Evolutionary conservation across 2,113 vertebrate species (phyloP).

Genomic region (Pseudorectes ferrugineus): DNA sequence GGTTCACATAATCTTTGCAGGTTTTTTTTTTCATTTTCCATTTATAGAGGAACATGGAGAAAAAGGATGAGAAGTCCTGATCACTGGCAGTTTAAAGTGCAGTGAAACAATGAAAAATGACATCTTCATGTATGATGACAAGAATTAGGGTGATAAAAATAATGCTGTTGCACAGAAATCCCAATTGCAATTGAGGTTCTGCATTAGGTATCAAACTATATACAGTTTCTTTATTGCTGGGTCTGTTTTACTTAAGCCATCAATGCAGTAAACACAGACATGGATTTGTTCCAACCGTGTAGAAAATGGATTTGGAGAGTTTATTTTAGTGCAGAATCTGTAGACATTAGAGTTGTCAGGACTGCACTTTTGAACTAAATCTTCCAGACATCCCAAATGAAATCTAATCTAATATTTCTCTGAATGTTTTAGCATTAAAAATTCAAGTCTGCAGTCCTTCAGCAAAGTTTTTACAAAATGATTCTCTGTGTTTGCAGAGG

Average conservation of each 20-base stretch:
- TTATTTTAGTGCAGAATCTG: neutral
- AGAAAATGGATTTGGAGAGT: neutral
- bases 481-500: neutral
- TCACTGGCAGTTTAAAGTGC: neutral
- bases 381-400: neutral
- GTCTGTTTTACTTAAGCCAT: neutral
- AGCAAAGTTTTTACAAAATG: neutral
- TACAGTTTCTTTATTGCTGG: neutral
- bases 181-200: neutral
- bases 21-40: neutral
- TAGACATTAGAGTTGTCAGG: neutral
- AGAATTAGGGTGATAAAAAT: neutral
- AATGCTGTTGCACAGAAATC: neutral
- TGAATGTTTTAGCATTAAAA: neutral
- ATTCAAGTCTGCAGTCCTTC: neutral
- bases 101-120: neutral
- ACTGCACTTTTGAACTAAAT: neutral
- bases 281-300: neutral
- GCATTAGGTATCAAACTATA: neutral
- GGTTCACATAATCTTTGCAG: neutral
- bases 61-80: neutral
- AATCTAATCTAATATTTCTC: neutral
- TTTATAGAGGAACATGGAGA: fast-evolving
- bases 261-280: neutral
- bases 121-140: neutral